Conservation (phyloP, 2,888 invertebrate species). For the Perdita meconis region DNA sequence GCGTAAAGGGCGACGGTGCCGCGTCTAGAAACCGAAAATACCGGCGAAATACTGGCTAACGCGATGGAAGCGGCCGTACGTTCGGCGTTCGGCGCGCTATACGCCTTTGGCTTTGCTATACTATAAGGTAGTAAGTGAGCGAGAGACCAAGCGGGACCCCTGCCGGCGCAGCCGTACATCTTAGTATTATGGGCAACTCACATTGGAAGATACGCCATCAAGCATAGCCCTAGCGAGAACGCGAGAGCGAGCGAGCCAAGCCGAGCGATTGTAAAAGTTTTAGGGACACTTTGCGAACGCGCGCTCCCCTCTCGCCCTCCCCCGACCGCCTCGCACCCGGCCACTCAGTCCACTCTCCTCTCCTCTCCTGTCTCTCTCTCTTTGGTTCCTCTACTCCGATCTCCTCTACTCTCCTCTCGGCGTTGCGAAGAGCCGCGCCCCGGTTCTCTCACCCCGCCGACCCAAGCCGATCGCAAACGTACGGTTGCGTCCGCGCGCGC, state of each 20-base stretch:
- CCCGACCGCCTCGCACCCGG: slow-evolving; percentile 30
- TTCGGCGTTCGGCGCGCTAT: slow-evolving; percentile 72
- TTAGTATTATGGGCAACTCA: slow-evolving; percentile 88
- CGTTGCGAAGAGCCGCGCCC: slow-evolving; percentile 75
- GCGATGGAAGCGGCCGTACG: slow-evolving; percentile 72
- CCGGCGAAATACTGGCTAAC: slow-evolving; percentile 69
- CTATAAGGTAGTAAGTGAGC: slow-evolving; percentile 81
- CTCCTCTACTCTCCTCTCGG: slow-evolving; percentile 42
- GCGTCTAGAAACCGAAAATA: slow-evolving; percentile 61
- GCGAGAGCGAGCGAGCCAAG: slow-evolving; percentile 84
- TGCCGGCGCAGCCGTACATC: slow-evolving; percentile 88
- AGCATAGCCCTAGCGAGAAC: slow-evolving; percentile 86
- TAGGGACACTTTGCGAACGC: slow-evolving; percentile 87
- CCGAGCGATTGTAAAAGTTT: slow-evolving; percentile 87
- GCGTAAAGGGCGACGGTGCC: slow-evolving; percentile 23
- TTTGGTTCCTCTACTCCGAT: slow-evolving; percentile 40
- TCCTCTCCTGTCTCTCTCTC: slow-evolving; percentile 45
- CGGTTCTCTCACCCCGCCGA: slow-evolving; percentile 69
- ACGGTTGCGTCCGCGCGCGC: slow-evolving; percentile 10
- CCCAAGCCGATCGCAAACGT: slow-evolving; percentile 52
- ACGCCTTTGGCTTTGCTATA: slow-evolving; percentile 80
- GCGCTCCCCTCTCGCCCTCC: slow-evolving; percentile 75
- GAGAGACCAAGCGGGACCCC: slow-evolving; percentile 82
- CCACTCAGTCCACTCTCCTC: slow-evolving; percentile 31
- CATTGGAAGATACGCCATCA: slow-evolving; percentile 89